Evolutionary conservation across 2,797 vertebrate species (phyloP).

Genomic region (Enteromius argenteus): DNA sequence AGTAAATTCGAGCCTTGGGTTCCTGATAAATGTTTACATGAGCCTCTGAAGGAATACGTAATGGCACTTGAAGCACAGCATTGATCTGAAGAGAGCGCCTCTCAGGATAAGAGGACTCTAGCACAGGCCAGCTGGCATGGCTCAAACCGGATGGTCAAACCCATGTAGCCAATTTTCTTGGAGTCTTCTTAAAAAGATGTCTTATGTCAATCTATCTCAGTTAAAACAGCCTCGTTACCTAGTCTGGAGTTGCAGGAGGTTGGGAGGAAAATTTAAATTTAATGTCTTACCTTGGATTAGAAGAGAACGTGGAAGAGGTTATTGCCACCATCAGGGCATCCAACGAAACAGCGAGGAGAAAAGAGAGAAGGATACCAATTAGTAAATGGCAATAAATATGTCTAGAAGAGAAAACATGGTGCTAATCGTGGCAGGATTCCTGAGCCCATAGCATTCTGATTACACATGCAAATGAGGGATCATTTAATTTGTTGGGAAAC

Average conservation of each 20-base stretch:
- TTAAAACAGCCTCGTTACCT: conserved; percentile 50
- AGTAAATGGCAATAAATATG: conserved; percentile 54
- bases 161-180: conserved; percentile 37
- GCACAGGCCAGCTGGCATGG: conserved; percentile 42
- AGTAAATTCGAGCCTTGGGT: conserved; percentile 2
- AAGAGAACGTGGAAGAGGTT: conserved; percentile 18
- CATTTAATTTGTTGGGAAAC: conserved; percentile 49
- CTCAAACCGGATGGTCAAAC: conserved; percentile 31
- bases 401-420: conserved; percentile 35
- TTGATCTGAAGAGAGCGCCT: conserved; percentile 34
- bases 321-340: conserved; percentile 39
- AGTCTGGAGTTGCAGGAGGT: conserved; percentile 32
- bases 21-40: conserved; percentile 21
- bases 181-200: conserved; percentile 51
- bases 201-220: conserved; percentile 50
- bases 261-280: conserved; percentile 18
- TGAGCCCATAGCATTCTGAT: conserved; percentile 40
- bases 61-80: conserved; percentile 19
- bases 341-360: conserved; percentile 19
- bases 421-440: conserved; percentile 48
- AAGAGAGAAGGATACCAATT: conserved; percentile 51
- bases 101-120: conserved; percentile 34
- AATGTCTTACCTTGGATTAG: conserved; percentile 58
- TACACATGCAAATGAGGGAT: conserved; percentile 55
- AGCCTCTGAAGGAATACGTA: conserved; percentile 16